A percentile compares a stretch with the other conserved stretches of the same genome.
phyloP scores from a whole-genome alignment of 2,113 vertebrate genomes.

The Himantopus leucocephalus region DNA sequence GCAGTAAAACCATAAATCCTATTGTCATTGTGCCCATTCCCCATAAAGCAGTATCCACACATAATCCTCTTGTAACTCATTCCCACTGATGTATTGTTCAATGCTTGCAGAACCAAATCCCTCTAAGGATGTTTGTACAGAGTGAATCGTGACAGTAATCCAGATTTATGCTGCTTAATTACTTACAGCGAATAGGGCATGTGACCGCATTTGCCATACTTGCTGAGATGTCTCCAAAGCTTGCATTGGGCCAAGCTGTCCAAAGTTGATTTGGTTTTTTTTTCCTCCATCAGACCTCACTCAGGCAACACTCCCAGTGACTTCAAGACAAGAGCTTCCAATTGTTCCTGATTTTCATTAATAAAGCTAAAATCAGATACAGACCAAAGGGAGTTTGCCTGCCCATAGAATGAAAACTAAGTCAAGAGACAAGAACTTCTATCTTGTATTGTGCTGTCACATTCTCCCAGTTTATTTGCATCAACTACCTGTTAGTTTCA shows the following conservation, averaged over 20 bases:
- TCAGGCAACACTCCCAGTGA: neutral
- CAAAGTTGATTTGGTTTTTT: neutral
- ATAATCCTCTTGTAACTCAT: neutral
- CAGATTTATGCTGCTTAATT: conserved; percentile 8
- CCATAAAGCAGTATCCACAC: neutral
- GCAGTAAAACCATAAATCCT: neutral
- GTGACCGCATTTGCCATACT: neutral
- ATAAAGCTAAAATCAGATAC: neutral
- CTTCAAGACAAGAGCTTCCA: neutral
- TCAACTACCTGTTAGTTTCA: neutral
- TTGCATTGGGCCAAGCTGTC: neutral
- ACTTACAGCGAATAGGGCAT: neutral
- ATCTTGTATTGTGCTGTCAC: neutral
- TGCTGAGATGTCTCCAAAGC: neutral
- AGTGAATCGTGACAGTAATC: neutral
- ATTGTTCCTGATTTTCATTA: neutral
- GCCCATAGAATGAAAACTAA: neutral
- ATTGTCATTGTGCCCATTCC: neutral
- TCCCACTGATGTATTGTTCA: neutral
- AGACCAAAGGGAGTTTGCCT: neutral
- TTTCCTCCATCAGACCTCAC: neutral
- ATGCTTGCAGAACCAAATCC: neutral
- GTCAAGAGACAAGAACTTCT: neutral
- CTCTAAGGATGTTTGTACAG: neutral
- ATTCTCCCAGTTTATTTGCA: neutral